A percentile compares a stretch with the other conserved stretches of the same genome.
Evolutionary conservation across 2,797 vertebrate species (phyloP).

Genomic region (Sylvia borin): DNA sequence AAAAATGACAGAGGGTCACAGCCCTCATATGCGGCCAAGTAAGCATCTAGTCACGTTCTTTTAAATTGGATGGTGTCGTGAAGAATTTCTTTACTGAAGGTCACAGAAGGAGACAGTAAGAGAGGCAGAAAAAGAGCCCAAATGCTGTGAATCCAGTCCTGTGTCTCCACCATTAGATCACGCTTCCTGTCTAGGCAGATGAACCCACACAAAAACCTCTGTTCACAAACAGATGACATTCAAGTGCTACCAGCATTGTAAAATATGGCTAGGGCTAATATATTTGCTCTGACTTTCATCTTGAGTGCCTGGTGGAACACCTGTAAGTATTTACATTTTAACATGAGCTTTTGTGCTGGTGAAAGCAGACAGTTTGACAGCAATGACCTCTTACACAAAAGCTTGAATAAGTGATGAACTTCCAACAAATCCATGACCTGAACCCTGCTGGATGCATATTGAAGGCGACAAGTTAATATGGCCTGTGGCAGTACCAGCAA

Average conservation of each 20-base stretch:
- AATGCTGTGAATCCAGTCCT: background rate
- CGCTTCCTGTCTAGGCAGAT: conserved; percentile 34
- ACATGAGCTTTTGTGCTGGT: conserved; percentile 61
- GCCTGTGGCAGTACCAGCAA: background rate
- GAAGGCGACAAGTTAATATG: conserved; percentile 58
- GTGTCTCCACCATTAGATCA: conserved; percentile 12
- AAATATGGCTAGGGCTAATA: conserved; percentile 22
- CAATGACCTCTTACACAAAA: conserved; percentile 63
- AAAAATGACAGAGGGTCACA: background rate
- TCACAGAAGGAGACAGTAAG: background rate
- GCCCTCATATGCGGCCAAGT: background rate
- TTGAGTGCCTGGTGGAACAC: conserved; percentile 65
- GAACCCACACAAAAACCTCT: conserved; percentile 20
- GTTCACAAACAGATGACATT: conserved; percentile 43
- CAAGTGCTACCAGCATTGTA: conserved; percentile 26
- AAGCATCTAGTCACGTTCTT: background rate
- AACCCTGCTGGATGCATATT: conserved; percentile 64
- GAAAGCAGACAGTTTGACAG: conserved; percentile 66
- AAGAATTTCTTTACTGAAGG: conserved; percentile 28
- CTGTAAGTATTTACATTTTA: conserved; percentile 71
- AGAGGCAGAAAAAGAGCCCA: conserved; percentile 3
- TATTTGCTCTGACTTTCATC: conserved; percentile 66
- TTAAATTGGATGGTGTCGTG: background rate
- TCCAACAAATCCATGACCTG: conserved; percentile 64
- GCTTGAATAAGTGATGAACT: conserved; percentile 68